These are phyloP conservation scores for Euura lappo DNA, from an alignment of 1,140 invertebrate genomes.

Conservation along the genomic window DNA sequence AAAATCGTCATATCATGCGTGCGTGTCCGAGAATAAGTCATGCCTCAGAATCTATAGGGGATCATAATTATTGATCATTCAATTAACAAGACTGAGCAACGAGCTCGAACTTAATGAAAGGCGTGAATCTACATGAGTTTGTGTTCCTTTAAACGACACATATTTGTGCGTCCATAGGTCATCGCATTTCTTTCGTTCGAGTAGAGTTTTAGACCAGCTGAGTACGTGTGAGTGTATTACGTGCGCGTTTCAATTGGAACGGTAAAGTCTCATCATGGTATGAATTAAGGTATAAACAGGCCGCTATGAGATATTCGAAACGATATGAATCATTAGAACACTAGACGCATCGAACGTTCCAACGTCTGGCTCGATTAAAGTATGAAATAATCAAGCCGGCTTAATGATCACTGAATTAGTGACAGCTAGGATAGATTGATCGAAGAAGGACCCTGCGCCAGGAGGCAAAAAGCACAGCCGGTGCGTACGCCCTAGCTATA, in stretches of 20 bases:
- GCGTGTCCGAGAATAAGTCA: not conserved
- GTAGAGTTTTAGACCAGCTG: too few species aligned
- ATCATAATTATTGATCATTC: not conserved
- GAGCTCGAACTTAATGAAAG: not conserved
- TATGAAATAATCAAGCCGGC: constrained; percentile 32
- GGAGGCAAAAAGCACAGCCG: constrained; percentile 38
- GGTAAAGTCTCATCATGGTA: not conserved
- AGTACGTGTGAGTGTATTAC: too few species aligned
- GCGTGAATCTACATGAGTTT: too few species aligned
- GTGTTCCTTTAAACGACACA: too few species aligned
- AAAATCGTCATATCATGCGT: constrained; percentile 5
- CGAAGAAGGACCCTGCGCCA: constrained; percentile 26
- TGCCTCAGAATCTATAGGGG: not conserved
- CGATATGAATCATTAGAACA: not conserved
- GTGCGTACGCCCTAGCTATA: constrained; percentile 16
- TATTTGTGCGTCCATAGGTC: too few species aligned
- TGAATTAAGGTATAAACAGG: too few species aligned
- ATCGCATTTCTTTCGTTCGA: too few species aligned
- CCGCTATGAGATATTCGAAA: too few species aligned
- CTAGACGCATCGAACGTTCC: not conserved
- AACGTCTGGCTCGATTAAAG: not conserved
- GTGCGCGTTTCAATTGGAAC: not conserved
- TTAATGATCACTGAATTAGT: constrained; percentile 41
- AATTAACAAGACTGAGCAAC: not conserved
- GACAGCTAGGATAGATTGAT: constrained; percentile 35